Percentiles rank a stretch among this genome's conserved stretches.
Evolutionary conservation across 92 coral and sea anemone species (phyloP).

Genomic region (Paramuricea clavata): DNA sequence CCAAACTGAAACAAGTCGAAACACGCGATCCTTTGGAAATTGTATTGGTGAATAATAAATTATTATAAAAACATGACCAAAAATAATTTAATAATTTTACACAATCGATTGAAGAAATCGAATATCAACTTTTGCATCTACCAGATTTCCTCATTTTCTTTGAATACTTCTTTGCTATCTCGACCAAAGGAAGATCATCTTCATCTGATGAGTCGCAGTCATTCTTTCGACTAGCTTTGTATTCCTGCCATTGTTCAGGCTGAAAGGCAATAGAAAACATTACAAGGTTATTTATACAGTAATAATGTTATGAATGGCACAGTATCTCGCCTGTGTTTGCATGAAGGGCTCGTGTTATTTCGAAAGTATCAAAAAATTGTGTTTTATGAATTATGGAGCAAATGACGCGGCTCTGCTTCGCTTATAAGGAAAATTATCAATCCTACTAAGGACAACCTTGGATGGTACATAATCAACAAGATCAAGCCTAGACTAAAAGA

Average conservation of each 20-base stretch:
- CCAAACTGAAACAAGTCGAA: not conserved
- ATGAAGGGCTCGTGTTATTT: too few relatives aligned
- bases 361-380: too few relatives aligned
- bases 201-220: conserved; percentile 43
- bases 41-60: not conserved
- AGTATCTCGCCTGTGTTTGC: too few relatives aligned
- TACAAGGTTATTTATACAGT: not conserved
- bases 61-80: conserved; percentile 11
- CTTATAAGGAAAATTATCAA: too few relatives aligned
- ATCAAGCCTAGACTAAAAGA: too few relatives aligned
- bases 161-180: conserved; percentile 24
- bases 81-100: conserved; percentile 4
- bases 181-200: conserved; percentile 20
- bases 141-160: conserved; percentile 34
- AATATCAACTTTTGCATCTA: conserved; percentile 7
- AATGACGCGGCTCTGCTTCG: too few relatives aligned
- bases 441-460: too few relatives aligned
- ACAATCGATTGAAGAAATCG: not conserved
- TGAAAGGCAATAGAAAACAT: conserved; percentile 33
- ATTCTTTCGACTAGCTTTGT: conserved; percentile 72
- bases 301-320: too few relatives aligned
- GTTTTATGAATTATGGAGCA: too few relatives aligned
- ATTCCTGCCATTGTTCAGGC: conserved; percentile 99
- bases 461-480: too few relatives aligned
- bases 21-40: too few relatives aligned